phyloP scores from a whole-genome alignment of 1,140 invertebrate species.

The Colletes latitarsis region DNA sequence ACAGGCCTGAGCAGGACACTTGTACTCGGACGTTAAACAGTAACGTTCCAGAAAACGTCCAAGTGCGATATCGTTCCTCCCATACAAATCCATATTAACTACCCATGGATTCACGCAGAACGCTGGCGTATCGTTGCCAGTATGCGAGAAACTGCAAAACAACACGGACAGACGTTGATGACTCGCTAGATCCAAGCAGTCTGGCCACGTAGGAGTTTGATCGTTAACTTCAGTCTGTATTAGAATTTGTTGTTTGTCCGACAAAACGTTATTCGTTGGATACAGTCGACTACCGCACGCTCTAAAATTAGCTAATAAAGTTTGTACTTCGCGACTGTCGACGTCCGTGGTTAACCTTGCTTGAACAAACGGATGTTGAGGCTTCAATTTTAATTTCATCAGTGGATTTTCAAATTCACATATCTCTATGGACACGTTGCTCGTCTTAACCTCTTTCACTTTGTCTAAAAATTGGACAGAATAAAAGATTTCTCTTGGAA shows the following conservation, averaged over 20 bases:
- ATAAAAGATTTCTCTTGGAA: conserved; percentile 90
- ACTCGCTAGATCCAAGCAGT: conserved; percentile 92
- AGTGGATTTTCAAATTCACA: conserved; percentile 40
- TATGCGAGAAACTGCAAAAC: conserved; percentile 94
- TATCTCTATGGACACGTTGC: conserved; percentile 47
- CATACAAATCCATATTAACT: conserved; percentile 97
- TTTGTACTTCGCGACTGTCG: conserved; percentile 85
- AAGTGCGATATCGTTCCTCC: conserved; percentile 95
- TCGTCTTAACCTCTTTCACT: conserved; percentile 66
- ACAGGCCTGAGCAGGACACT: conserved; percentile 89
- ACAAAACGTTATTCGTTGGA: conserved; percentile 73
- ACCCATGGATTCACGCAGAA: conserved; percentile 96
- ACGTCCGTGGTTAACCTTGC: conserved; percentile 85
- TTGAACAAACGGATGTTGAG: conserved; percentile 88
- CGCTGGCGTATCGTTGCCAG: conserved; percentile 89
- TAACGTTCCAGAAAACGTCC: conserved; percentile 96
- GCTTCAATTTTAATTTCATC: conserved; percentile 66
- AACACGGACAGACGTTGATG: conserved; percentile 95
- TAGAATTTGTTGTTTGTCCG: conserved; percentile 52
- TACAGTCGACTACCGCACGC: conserved; percentile 90
- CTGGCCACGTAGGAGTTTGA: conserved; percentile 78
- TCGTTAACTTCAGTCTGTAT: conserved; percentile 65
- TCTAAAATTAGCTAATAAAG: conserved; percentile 91
- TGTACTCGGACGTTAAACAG: conserved; percentile 92
- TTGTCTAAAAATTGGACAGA: conserved; percentile 83